These are phyloP conservation scores for Eutrigla gurnardus DNA, from an alignment of 2,797 vertebrate genomes.

Conservation along the genomic window DNA sequence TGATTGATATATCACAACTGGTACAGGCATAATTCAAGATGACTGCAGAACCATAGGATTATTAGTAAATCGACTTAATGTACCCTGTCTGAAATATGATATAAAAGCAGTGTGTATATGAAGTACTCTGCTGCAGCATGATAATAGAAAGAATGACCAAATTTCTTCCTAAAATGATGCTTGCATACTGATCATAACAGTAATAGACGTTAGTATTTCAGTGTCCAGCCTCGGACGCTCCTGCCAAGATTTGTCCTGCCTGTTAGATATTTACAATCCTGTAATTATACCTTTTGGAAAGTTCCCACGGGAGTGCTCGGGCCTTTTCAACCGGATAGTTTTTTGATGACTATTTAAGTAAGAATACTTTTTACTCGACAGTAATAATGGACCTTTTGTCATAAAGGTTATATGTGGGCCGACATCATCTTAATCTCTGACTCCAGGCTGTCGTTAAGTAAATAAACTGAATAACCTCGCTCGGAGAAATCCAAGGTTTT, in stretches of 20 bases:
- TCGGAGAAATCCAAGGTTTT: neutral
- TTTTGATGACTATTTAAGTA: neutral
- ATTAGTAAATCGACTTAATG: neutral
- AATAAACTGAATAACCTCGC: neutral
- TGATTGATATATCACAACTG: neutral
- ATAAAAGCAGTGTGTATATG: neutral
- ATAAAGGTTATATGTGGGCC: neutral
- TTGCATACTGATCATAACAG: neutral
- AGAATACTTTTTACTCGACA: neutral
- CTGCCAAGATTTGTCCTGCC: neutral
- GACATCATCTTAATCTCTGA: neutral
- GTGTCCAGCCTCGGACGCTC: neutral
- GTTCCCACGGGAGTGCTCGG: neutral
- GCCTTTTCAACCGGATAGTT: neutral
- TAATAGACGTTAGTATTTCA: neutral
- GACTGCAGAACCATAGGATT: neutral
- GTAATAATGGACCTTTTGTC: neutral
- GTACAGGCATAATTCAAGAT: neutral
- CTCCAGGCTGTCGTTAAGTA: neutral
- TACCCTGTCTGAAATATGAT: neutral
- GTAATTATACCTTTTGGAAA: neutral
- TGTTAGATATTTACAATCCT: neutral
- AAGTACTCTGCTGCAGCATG: conserved; percentile 8
- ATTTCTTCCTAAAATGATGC: neutral
- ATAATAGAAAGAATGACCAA: neutral